Evolutionary conservation across 2,888 invertebrate species (phyloP), one percentile per base, ranked within the genome.

Genomic region (Lepidochrysops patricia): DNA sequence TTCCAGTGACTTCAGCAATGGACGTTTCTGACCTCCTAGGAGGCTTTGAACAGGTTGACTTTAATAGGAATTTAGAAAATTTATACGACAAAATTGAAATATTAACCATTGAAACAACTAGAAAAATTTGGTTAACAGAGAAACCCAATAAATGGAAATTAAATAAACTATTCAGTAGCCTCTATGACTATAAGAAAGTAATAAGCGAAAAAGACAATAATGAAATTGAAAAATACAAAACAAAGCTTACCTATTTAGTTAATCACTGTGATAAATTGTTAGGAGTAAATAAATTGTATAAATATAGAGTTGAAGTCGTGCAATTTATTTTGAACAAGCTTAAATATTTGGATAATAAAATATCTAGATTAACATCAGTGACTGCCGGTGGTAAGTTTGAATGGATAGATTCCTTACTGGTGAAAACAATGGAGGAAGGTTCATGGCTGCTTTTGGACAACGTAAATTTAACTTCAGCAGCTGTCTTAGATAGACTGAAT

Each of bases 401-500:
- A 85, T 98, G 97, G 96, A 93, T 97, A 13, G 96, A 98, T 81
- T 97, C 97, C 12, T 84, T 95, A 66, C 91, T 98, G 58, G 94
- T 97, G 0, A 96, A 96, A 89, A 95, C 96, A 61, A 84, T 97
- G 66, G 91, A 92, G 70, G 92, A 93, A 72, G 97, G 97, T 0
- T 92, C 94, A 32, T 97, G 97, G 94, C 85, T 98, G 37, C 85
- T 97, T 56, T 85, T 97, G 61, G 97, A 97, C 80, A 97, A 98
- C 80, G 98, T 97, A 1, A 98, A 99, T 86, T 92, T 98, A 60
- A 98, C 98, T 77, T 97, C 98, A 67, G 94, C 99, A 0, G 98
- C 99, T 6, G 98, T 99, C 7, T 85, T 99, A 69, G 99, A 99
- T 82, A 93, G 99, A 67, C 89, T 99, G 13, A 99, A 99, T 89